Percentiles rank a stretch among this genome's conserved stretches.
Evolutionary conservation across 2,113 vertebrate species (phyloP).

Genomic region (Girardinichthys multiradiatus): DNA sequence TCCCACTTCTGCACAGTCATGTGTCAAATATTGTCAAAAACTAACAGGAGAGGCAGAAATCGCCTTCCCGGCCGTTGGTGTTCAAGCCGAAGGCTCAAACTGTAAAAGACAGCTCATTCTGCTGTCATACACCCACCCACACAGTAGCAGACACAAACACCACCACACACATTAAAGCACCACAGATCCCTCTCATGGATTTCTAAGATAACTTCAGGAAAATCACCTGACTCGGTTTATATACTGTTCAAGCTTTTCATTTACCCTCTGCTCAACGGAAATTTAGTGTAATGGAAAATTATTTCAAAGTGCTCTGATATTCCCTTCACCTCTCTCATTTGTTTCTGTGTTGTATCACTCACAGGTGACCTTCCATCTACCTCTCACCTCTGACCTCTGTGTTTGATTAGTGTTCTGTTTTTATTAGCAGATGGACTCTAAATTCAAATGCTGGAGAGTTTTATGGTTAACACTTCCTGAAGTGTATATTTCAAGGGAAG

Average conservation of each 20-base stretch:
- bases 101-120: constrained; percentile 31
- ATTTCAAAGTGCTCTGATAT: too few relatives aligned
- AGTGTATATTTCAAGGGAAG: too few relatives aligned
- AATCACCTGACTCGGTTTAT: background rate
- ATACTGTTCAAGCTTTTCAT: constrained; percentile 10
- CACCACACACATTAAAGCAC: constrained; percentile 16
- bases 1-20: constrained; percentile 3
- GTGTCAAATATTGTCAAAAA: constrained; percentile 32
- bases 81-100: constrained; percentile 20
- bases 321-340: too few relatives aligned
- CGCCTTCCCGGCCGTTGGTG: constrained; percentile 25
- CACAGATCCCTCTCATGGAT: constrained; percentile 12
- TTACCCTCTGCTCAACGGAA: constrained; percentile 2
- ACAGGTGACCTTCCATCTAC: too few relatives aligned
- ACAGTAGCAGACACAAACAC: constrained; percentile 17
- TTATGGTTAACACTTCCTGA: too few relatives aligned
- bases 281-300: background rate
- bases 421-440: too few relatives aligned
- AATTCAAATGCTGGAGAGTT: too few relatives aligned
- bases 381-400: too few relatives aligned
- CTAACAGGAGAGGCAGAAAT: constrained; percentile 30
- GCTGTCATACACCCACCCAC: constrained; percentile 24
- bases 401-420: too few relatives aligned
- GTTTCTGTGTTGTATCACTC: too few relatives aligned
- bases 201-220: background rate